Evolutionary conservation across 1,140 invertebrate species (phyloP).

Genomic region (Drosophila prosaltans): DNA sequence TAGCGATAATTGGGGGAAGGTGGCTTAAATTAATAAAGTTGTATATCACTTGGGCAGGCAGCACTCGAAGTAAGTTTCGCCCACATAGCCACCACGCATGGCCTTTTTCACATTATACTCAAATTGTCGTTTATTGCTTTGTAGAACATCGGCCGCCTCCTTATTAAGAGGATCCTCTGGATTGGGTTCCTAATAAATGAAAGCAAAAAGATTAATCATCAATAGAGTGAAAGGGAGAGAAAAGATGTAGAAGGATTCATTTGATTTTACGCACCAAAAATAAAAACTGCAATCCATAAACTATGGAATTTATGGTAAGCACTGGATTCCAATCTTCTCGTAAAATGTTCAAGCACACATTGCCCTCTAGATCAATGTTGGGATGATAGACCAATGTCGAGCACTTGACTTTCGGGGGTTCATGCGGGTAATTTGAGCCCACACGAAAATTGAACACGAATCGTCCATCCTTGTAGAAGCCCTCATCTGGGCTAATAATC

Average conservation of each 20-base stretch:
- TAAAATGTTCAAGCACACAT: conserved; percentile 97
- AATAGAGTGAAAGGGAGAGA: no score
- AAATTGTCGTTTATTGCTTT: conserved; percentile 96
- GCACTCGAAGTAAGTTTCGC: conserved; percentile 95
- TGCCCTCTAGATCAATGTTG: conserved; percentile 97
- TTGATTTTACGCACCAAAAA: conserved; percentile 89
- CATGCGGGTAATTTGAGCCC: conserved; percentile 98
- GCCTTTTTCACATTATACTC: conserved; percentile 98
- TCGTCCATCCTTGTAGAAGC: conserved; percentile 96
- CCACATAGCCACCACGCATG: conserved; percentile 97
- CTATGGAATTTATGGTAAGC: conserved; percentile 98
- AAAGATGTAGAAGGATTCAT: background rate
- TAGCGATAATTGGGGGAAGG: conserved; percentile 43
- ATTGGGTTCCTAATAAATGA: conserved; percentile 93
- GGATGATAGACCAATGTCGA: conserved; percentile 97
- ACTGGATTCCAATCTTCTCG: conserved; percentile 99
- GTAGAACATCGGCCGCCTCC: conserved; percentile 98
- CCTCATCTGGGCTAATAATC: conserved; percentile 98
- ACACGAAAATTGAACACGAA: conserved; percentile 99
- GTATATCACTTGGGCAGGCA: conserved; percentile 96
- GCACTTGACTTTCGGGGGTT: conserved; percentile 97
- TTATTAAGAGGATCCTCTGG: conserved; percentile 99
- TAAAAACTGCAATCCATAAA: conserved; percentile 98
- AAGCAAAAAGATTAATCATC: background rate
- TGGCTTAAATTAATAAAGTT: conserved; percentile 81